phyloP scores from a whole-genome alignment of 2,113 vertebrate genomes.

The Astatotilapia flaviijosephi region DNA sequence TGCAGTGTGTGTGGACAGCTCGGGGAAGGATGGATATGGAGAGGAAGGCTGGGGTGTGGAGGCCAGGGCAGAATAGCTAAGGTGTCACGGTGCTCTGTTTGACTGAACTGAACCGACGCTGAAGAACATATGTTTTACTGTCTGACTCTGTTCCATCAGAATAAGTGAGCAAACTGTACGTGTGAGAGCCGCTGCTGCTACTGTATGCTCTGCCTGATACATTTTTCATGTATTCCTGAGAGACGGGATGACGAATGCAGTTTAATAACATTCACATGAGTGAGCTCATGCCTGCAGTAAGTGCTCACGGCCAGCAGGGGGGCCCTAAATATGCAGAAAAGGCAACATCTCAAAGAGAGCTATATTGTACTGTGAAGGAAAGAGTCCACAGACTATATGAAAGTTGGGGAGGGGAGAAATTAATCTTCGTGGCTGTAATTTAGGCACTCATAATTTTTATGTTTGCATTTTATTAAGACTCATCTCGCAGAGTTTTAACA shows the following conservation, averaged over 20 bases:
- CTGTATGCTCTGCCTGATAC: background rate
- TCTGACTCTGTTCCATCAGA: background rate
- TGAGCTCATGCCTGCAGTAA: background rate
- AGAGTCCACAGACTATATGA: background rate
- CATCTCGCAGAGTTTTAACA: background rate
- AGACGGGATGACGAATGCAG: slow-evolving; percentile 13
- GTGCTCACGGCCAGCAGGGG: slow-evolving; percentile 15
- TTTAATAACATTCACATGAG: background rate
- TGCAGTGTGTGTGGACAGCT: slow-evolving; percentile 64
- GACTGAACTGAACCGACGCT: background rate
- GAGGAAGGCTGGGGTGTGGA: slow-evolving; percentile 24
- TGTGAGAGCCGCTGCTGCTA: background rate
- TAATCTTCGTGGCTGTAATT: background rate
- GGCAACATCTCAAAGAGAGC: background rate
- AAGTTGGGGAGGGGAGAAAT: background rate
- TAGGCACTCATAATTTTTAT: background rate
- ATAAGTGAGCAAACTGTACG: background rate
- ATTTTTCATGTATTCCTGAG: background rate
- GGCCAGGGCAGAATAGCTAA: slow-evolving; percentile 22
- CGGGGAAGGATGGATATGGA: slow-evolving; percentile 46
- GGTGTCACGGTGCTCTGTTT: background rate
- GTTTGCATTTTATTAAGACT: background rate
- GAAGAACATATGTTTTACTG: background rate
- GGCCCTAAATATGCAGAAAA: background rate
- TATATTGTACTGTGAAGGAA: background rate